phyloP scores from a whole-genome alignment of 1,140 invertebrate species.

The Rhyacophila brunnea region DNA sequence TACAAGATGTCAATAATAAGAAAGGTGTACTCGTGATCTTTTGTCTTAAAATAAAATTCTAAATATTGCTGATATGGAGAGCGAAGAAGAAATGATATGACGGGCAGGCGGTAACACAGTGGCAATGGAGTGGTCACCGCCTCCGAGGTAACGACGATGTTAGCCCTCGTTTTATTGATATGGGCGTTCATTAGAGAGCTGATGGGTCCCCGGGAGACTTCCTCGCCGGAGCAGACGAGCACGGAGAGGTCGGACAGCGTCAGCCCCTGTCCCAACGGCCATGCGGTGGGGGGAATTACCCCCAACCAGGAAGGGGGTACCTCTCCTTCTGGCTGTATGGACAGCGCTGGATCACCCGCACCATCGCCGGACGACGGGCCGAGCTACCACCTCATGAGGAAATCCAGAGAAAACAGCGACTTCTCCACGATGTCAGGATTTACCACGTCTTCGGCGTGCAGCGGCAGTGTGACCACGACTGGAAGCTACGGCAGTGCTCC shows the following conservation, averaged over 20 bases:
- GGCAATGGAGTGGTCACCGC: conserved; percentile 13
- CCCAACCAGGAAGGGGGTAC: background rate
- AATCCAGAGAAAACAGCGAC: conserved; percentile 33
- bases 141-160: conserved; percentile 42
- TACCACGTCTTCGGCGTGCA: conserved; percentile 22
- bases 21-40: no score
- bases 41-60: no score
- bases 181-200: conserved; percentile 46
- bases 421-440: conserved; percentile 33
- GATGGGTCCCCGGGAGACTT: conserved; percentile 41
- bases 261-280: conserved; percentile 42
- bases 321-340: conserved; percentile 3
- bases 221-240: conserved; percentile 42
- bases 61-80: background rate
- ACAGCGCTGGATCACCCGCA: conserved; percentile 17
- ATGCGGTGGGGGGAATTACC: conserved; percentile 14
- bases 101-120: background rate
- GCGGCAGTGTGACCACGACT: conserved; percentile 22
- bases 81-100: conserved; percentile 1
- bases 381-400: conserved; percentile 32
- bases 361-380: conserved; percentile 27
- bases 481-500: conserved; percentile 30
- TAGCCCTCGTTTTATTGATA: conserved; percentile 47
- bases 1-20: no score
- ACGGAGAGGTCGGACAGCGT: conserved; percentile 41